Base-by-base conservation (phyloP, 2,797 vertebrate species). In the Silurus aristotelis region DNA sequence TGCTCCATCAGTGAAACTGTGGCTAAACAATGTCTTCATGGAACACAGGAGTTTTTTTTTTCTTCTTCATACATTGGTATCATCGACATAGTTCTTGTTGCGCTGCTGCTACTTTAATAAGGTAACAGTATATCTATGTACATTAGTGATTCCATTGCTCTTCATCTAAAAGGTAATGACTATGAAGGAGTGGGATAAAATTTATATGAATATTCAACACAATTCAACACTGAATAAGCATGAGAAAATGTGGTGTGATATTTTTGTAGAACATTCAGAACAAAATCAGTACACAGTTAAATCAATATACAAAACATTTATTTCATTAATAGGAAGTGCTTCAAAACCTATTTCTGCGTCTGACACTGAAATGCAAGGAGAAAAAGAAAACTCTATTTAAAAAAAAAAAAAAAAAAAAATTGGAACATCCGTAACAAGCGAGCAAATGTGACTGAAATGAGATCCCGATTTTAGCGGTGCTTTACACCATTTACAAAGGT, bases 271-370 rank as follows among this genome's bases (percentile, higher is more conserved):
- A 38, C 6, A 1, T 73, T 25, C 17, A 46, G 0, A 83, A 87
- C 78, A 91, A 82, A 89, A 64, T 78, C 84, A 86, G 68, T 46
- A 84, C 80, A 79, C 83, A 86, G 89, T 83, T 90, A 86, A 92
- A 92, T 89, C 90, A 92, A 94, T 90, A 92, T 95, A 96, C 92
- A 96, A 95, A 96, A 94, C 83, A 66, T 89, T 92, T 89, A 87
- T 80, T 91, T 76, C 75, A 91, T 94, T 91, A 90, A 83, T 91
- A 92, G 91, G 92, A 95, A 94, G 93, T 92, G 93, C 91, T 93
- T 93, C 87, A 93, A 94, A 94, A 93, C 89, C 93, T 88, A 94
- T 63, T 63, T 46, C 82, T 85, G 25, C 31, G 15, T 55, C 20
- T 38, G 9, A 84, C 80, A 88, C 64, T 75, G 68, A 60, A 84